phyloP scores from a whole-genome alignment of 2,888 invertebrate species.

The Pecten maximus region DNA sequence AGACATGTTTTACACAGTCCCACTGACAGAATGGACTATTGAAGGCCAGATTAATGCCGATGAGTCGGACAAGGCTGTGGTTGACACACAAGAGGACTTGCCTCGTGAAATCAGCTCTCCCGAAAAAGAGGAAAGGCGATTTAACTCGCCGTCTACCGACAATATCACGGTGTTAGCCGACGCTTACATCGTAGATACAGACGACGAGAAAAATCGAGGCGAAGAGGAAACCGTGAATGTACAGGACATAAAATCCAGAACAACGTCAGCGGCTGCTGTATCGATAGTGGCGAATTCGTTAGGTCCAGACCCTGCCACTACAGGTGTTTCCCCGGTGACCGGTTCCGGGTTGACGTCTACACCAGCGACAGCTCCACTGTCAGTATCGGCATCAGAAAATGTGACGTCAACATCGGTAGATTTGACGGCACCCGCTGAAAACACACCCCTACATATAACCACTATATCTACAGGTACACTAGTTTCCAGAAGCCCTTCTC shows the following conservation, averaged over 20 bases:
- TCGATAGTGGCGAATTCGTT: not conserved
- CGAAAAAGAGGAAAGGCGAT: not conserved
- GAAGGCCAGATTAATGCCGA: not conserved
- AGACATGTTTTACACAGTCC: not conserved
- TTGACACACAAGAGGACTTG: not conserved
- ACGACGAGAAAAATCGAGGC: not conserved
- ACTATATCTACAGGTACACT: not conserved
- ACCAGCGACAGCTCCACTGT: not conserved
- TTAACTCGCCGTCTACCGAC: constrained; percentile 8
- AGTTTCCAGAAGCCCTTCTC: not conserved
- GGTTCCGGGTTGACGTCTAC: not conserved
- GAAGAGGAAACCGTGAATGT: not conserved
- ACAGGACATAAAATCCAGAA: not conserved
- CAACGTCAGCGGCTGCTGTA: not conserved
- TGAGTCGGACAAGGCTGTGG: not conserved
- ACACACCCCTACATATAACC: not conserved
- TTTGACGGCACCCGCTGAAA: not conserved
- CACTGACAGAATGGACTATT: not conserved
- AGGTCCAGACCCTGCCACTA: not conserved
- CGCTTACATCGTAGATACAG: constrained; percentile 8
- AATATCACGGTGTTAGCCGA: not conserved
- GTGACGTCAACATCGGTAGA: not conserved
- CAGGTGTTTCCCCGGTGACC: not conserved
- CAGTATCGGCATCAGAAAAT: no score
- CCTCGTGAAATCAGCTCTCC: not conserved